Conservation (phyloP, 2,888 invertebrate genomes). For the Eristalis pertinax region DNA sequence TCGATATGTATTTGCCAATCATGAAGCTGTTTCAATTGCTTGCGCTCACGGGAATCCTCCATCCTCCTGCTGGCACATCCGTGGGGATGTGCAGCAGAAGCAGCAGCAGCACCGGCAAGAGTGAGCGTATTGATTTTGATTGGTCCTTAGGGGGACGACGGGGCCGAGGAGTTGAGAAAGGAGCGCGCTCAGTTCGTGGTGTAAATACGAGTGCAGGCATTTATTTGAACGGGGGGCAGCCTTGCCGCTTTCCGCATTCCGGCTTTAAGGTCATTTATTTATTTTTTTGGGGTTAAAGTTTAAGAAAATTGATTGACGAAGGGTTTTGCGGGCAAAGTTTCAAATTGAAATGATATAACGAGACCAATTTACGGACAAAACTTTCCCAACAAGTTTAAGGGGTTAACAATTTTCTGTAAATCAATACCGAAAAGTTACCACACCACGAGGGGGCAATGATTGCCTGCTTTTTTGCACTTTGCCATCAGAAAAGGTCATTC, state of each 20-base stretch:
- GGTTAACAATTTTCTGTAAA: conserved; percentile 11
- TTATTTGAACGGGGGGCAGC: not conserved
- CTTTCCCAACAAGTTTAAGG: conserved; percentile 4
- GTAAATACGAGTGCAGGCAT: not conserved
- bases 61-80: not conserved
- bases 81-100: not conserved
- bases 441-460: not conserved
- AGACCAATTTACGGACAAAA: conserved; percentile 1
- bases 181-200: not conserved
- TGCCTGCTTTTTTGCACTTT: not conserved
- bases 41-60: conserved; percentile 19
- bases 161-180: not conserved
- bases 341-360: conserved; percentile 17
- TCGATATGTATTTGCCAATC: not conserved
- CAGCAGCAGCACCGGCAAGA: not conserved
- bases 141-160: not conserved
- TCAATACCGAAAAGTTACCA: conserved; percentile 12
- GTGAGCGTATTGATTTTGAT: conserved; percentile 13
- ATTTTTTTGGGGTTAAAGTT: conserved; percentile 3
- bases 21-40: conserved; percentile 47
- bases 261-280: conserved; percentile 21
- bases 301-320: conserved; percentile 2
- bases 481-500: not conserved
- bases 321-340: not conserved
- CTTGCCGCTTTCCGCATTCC: not conserved